Evolutionary conservation across 1,140 invertebrate species (phyloP), one percentile per base, ranked within the genome.

Genomic region (Antheraea pernyi): DNA sequence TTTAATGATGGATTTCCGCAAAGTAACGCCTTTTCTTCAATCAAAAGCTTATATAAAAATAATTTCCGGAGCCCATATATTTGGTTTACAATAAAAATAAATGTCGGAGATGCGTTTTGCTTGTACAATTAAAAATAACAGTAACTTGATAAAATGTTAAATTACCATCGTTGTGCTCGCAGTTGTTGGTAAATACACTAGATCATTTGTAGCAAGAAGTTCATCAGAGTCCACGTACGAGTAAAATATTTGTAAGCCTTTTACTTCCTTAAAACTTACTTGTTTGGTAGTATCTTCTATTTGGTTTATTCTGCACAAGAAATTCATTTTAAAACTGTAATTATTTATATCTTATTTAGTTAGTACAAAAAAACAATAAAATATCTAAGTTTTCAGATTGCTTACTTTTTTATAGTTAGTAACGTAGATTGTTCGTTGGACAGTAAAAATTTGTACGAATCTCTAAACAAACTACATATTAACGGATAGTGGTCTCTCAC

Each of bases 221-320:
- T 80, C 78, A 18, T 80, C 75, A 9, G 72, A n/a, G 13, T 80
- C 73, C 0, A 80, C 72, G 39, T 78, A 67, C 2, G 72, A 68
- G 64, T 75, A 79, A 62, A 79, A 77, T 3, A 61, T 72, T 4
- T 63, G 42, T 16, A 79, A 60, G 8, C 81, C 78, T 65, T 70
- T 71, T 4, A 68, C 53, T 4, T 73, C 53, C 30, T 63, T 63
- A 22, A 63, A 63, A 16, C 63, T 58, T 36, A 53, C n/a, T 95
- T 13, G 9, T 22, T n/a, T 30, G 58, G 66, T 59, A n/a, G 65
- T 69, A 13, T 68, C 16, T 13, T 59, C 59, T 53, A 67, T 53
- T 65, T 64, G 11, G 18, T 46, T 62, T 30, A 73, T 65, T 60
- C 72, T 73, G 11, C 39, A 30, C 4, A 30, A 11, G 39, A 42